These are phyloP conservation scores for Eristalis arbustorum DNA, from an alignment of 2,888 invertebrate species.

Conservation along the genomic window DNA sequence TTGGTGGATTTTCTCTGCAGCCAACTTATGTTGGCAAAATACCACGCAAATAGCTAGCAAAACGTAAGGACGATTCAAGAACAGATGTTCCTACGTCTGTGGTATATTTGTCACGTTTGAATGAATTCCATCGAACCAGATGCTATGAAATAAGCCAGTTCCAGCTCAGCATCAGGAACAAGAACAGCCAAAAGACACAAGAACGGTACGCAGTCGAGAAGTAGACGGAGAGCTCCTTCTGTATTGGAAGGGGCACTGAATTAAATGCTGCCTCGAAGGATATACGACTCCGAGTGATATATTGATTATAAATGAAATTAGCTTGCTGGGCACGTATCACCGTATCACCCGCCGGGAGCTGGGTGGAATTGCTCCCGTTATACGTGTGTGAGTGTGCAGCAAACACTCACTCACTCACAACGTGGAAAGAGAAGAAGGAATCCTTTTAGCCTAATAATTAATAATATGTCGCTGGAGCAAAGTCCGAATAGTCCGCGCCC, in stretches of 20 bases:
- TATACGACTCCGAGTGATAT: conserved; percentile 65
- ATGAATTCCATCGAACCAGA: conserved; percentile 68
- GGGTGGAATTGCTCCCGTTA: conserved; percentile 43
- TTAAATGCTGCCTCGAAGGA: conserved; percentile 67
- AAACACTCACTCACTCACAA: background rate
- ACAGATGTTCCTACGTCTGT: conserved; percentile 67
- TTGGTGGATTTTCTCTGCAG: conserved; percentile 23
- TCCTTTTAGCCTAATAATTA: conserved; percentile 51
- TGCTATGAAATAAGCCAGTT: conserved; percentile 68
- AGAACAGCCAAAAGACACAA: conserved; percentile 5
- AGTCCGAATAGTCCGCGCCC: conserved; percentile 12
- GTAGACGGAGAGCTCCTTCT: conserved; percentile 30
- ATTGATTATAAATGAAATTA: conserved; percentile 69
- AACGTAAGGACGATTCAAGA: conserved; percentile 60
- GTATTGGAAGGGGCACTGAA: conserved; percentile 57
- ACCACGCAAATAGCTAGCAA: conserved; percentile 43
- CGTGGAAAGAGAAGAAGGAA: background rate
- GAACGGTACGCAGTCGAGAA: conserved; percentile 1
- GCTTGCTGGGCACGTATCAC: conserved; percentile 61
- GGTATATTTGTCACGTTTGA: conserved; percentile 71
- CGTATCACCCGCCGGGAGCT: conserved; percentile 23
- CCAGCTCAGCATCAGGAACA: conserved; percentile 1
- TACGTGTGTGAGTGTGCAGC: background rate
- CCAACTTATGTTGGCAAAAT: conserved; percentile 47
- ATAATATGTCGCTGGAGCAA: conserved; percentile 43